Conservation (phyloP, 2,888 invertebrate species). For the Oconnorella tubifera region DNA sequence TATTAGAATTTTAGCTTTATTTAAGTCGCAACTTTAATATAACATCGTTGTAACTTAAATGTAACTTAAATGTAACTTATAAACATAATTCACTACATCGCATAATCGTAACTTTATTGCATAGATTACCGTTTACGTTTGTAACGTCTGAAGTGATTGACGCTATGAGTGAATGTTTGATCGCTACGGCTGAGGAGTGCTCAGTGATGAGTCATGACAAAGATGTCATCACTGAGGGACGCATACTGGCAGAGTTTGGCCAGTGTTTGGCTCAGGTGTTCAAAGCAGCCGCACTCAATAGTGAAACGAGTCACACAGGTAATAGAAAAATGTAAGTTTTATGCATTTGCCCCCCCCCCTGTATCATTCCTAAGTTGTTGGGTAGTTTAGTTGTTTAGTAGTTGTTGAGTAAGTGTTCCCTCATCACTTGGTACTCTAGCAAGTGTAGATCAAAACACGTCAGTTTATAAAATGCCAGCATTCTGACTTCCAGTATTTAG, state of each 20-base stretch:
- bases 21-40: background rate
- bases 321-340: too few species aligned
- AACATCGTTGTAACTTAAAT: background rate
- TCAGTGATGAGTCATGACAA: conserved; percentile 59
- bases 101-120: too few species aligned
- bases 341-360: too few species aligned
- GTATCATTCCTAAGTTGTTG: too few species aligned
- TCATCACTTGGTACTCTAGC: too few species aligned
- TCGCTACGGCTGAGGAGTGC: conserved; percentile 83
- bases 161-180: conserved; percentile 88
- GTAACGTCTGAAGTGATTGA: conserved; percentile 92
- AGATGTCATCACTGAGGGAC: conserved; percentile 61
- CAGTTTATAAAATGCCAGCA: too few species aligned
- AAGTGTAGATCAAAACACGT: too few species aligned
- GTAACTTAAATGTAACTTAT: background rate
- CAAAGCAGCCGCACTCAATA: conserved; percentile 64
- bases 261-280: conserved; percentile 91
- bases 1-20: background rate
- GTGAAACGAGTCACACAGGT: too few species aligned
- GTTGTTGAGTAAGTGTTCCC: too few species aligned
- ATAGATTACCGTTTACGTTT: conserved; percentile 83
- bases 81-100: too few species aligned
- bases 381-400: too few species aligned
- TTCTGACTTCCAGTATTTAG: too few species aligned
- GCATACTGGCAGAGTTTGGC: conserved; percentile 90